Evolutionary conservation across 1,140 invertebrate genomes (phyloP), one percentile per base, ranked within the genome.

Genomic region (Acromyrmex echinatior): DNA sequence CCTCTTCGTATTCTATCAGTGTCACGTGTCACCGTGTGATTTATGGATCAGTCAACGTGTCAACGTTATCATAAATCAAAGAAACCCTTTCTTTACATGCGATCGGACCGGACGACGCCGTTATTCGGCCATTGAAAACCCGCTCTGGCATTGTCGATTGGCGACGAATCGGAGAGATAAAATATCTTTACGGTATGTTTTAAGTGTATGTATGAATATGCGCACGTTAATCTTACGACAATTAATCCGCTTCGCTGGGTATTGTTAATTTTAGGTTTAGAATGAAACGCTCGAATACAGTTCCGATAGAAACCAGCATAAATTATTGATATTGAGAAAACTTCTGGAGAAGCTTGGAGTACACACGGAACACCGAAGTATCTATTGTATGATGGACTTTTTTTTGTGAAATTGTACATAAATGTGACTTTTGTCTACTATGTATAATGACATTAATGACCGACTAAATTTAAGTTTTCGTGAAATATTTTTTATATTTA

Each of bases 11-110:
- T 78, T 78, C 76, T 78, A 78, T 78, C 76, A 78, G 76, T 65
- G 76, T 78, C 76, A 78, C 25, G 18, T 65, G 76, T 78, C 76
- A 31, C 35, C 58, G 39, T 16, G 76, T 78, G 76, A 78, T 78
- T 78, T 78, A 78, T 78, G 35, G 53, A 78, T 78, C 76, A 65
- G 76, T 78, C 76, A 78, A 63, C 76, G 21, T 65, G 76, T 78
- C 76, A 25, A 21, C 18, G 58, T 65, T 65, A 78, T 78, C 76
- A 78, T 78, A 78, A 78, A 78, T 78, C 76, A 78, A 78, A 78
- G 58, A 78, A 78, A 78, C 16, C 35, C 18, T 45, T 78, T 78
- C 58, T 78, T 78, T 78, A 65, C 53, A 16, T 65, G 10, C 16
- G 18, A 16, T 16, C 35, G 35, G 58, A 65, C 39, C 58, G 58